Conservation (phyloP, 2,888 invertebrate genomes). For the Fragum fragum region DNA sequence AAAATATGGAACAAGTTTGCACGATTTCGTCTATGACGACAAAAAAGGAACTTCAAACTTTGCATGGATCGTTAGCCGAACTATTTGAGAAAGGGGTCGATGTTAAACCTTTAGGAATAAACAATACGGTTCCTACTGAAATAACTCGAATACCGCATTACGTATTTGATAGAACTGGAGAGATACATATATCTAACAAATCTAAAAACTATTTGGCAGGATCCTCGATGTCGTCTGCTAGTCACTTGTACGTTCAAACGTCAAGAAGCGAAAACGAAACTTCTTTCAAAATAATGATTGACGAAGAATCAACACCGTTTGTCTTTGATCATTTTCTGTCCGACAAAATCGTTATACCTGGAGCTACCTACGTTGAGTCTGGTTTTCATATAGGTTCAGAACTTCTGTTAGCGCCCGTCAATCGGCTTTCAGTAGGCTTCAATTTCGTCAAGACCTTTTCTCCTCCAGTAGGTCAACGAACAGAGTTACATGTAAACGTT, state of each 20-base stretch:
- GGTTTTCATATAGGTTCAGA: slow-evolving; percentile 55
- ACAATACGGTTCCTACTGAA: not conserved
- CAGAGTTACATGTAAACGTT: not conserved
- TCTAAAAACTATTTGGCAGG: slow-evolving; percentile 40
- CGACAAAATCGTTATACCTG: slow-evolving; percentile 62
- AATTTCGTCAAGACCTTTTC: slow-evolving; percentile 52
- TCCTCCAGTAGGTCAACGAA: slow-evolving; percentile 33
- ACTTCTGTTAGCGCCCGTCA: not conserved
- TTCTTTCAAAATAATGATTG: slow-evolving; percentile 45
- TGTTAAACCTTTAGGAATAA: slow-evolving; percentile 8
- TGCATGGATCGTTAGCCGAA: slow-evolving; percentile 7
- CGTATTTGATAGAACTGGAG: slow-evolving; percentile 62
- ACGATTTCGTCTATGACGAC: slow-evolving; percentile 38
- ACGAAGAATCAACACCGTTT: slow-evolving; percentile 58
- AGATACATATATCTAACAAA: slow-evolving; percentile 52
- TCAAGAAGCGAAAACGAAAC: not conserved
- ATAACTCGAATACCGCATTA: slow-evolving; percentile 68
- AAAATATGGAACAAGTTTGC: not conserved
- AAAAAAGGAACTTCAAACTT: slow-evolving; percentile 14
- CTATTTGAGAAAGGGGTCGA: slow-evolving; percentile 39
- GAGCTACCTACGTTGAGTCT: slow-evolving; percentile 67
- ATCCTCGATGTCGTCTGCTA: not conserved
- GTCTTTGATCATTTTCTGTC: slow-evolving; percentile 67
- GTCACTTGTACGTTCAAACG: slow-evolving; percentile 35
- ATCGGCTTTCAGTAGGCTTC: slow-evolving; percentile 30